Base-by-base conservation (phyloP, 2,113 vertebrate species). In the Nyctereutes procyonoides region DNA sequence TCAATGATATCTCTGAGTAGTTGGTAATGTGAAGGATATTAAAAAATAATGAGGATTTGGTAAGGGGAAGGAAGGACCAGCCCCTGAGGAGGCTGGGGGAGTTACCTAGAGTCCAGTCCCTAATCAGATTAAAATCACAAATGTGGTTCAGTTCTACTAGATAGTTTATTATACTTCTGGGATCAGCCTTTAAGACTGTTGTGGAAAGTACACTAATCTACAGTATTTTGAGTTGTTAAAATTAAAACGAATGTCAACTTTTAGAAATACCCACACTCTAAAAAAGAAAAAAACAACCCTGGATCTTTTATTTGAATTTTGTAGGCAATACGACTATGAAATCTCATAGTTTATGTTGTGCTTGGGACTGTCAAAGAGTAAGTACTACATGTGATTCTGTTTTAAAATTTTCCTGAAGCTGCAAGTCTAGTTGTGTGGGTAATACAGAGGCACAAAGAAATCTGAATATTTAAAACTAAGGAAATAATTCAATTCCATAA, bases 41-140 rank as follows among this genome's bases (percentile, higher is more conserved):
- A 87, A 98, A 97, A 98, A 97, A 94, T 98, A 98, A 96, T 96
- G 93, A 97, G 97, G 95, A 97, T 98, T 97, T 95, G 76, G 93
- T 97, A 83, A 83, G 65, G 22, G 88, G 71, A 97, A 96, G 89
- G 90, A 88, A 97, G 85, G 67, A 48, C 67, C 20, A 88, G 90
- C 88, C 97, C 95, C 96, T 32, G 17, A 79, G 84, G 95, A 97
- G 85, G n/a, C 80, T 88, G 69, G 60, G 65, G 85, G 35, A 62
- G 63, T 95, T 90, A 26, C 51, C n/a, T 92, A 55, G 48, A 97
- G 81, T 65, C 95, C 77, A 88, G 12, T 74, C 90, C 73, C 81
- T 97, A 97, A 96, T 98, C 92, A 95, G 90, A 96, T 97, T 97
- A 97, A 73, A 86, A 89, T 96, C 96, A 95, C 74, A 97, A 97